Percentiles rank a stretch among this genome's conserved stretches.
These are phyloP conservation scores for Oppia nitens DNA, from an alignment of 1,140 invertebrate genomes.

Conservation along the genomic window DNA sequence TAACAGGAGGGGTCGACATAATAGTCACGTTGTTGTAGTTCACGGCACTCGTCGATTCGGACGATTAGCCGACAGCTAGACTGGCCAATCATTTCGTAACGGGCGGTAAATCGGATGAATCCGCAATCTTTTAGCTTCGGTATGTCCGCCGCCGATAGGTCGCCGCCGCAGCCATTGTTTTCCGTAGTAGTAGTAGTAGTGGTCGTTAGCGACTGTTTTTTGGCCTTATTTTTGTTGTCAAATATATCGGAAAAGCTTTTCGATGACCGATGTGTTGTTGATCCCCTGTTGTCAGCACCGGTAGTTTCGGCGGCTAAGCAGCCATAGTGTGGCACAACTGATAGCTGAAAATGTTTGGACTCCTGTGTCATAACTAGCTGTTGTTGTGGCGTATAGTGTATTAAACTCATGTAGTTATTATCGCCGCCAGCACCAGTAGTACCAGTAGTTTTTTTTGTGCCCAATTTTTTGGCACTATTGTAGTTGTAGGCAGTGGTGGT, in stretches of 20 bases:
- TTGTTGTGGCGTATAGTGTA: neutral
- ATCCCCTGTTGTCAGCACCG: neutral
- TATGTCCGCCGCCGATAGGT: too few relatives aligned
- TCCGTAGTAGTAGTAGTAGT: neutral
- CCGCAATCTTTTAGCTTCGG: too few relatives aligned
- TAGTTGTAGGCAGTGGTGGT: too few relatives aligned
- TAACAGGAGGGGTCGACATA: slow-evolving; percentile 15
- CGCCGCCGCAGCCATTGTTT: too few relatives aligned
- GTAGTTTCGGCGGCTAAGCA: neutral
- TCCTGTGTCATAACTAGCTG: slow-evolving; percentile 7
- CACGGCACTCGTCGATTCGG: neutral
- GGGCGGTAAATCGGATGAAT: neutral
- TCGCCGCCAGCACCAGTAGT: too few relatives aligned
- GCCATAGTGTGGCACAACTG: slow-evolving; percentile 13
- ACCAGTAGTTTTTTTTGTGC: too few relatives aligned
- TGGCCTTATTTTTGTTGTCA: neutral
- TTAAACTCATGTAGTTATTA: neutral
- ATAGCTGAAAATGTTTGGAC: slow-evolving; percentile 17
- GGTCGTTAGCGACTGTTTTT: neutral
- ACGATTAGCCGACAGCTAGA: neutral
- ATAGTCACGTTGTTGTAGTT: slow-evolving; percentile 9
- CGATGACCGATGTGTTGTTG: neutral
- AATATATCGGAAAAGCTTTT: too few relatives aligned
- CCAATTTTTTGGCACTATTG: too few relatives aligned
- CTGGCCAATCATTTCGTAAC: neutral